A percentile compares a stretch with the other conserved stretches of the same genome.
phyloP scores from a whole-genome alignment of 2,888 invertebrate species.

The Apotomis betuletana region DNA sequence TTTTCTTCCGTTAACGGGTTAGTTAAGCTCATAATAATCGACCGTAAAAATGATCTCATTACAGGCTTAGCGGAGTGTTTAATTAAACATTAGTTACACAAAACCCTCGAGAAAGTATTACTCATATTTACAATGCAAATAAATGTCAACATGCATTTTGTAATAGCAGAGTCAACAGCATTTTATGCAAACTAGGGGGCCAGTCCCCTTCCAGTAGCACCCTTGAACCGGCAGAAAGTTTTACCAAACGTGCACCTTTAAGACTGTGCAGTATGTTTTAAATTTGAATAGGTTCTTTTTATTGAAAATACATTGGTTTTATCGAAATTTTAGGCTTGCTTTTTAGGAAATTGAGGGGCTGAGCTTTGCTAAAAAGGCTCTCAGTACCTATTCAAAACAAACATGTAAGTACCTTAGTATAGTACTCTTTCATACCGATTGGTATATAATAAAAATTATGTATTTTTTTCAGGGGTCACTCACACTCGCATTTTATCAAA shows the following conservation, averaged over 20 bases:
- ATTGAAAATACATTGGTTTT: constrained; percentile 50
- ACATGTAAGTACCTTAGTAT: too few species aligned
- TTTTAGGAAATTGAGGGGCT: constrained; percentile 67
- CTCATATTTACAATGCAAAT: constrained; percentile 61
- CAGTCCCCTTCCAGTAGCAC: constrained; percentile 11
- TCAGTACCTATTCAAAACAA: neutral
- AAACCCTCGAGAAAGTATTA: constrained; percentile 50
- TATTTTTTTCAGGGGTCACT: too few species aligned
- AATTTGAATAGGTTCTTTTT: constrained; percentile 26
- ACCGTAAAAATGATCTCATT: constrained; percentile 8
- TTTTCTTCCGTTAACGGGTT: neutral
- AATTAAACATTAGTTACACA: constrained; percentile 46
- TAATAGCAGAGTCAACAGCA: constrained; percentile 69
- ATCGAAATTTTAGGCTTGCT: constrained; percentile 60
- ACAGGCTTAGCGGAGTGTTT: constrained; percentile 14
- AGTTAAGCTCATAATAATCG: neutral
- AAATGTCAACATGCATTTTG: constrained; percentile 64
- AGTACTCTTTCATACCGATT: too few species aligned
- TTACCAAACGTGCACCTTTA: neutral
- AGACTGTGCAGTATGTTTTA: neutral
- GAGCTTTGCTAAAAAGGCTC: constrained; percentile 25
- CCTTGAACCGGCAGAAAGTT: neutral
- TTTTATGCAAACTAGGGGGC: constrained; percentile 61
- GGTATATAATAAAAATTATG: too few species aligned
- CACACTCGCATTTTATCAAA: too few species aligned